Percentiles rank a stretch among this genome's conserved stretches.
Conservation (phyloP, 2,888 invertebrate species). For the Caenorhabditis sp. region DNA sequence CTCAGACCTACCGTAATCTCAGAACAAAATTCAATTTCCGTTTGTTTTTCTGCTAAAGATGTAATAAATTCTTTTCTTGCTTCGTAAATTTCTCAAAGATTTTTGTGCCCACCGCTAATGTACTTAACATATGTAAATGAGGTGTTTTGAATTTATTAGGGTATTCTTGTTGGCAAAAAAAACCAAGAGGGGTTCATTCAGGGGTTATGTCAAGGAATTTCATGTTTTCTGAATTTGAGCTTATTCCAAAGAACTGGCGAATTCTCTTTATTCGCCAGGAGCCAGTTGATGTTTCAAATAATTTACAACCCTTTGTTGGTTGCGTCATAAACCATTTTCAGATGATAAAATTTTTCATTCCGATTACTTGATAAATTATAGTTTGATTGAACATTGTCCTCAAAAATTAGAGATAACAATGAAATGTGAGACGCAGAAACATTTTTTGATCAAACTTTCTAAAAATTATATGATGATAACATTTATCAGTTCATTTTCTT, state of each 20-base stretch:
- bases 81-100: not conserved
- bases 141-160: not conserved
- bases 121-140: not conserved
- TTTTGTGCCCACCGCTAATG: not conserved
- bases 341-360: not conserved
- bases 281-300: no score
- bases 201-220: no score
- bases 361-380: not conserved
- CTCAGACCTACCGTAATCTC: not conserved
- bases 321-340: no score
- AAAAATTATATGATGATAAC: not conserved
- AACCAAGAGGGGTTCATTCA: not conserved
- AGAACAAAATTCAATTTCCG: not conserved
- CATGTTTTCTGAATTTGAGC: no score
- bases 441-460: not conserved
- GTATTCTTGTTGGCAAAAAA: not conserved
- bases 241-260: no score
- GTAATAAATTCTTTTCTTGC: constrained; percentile 1
- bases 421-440: not conserved
- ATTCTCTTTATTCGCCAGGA: no score
- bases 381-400: not conserved
- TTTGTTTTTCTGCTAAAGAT: not conserved
- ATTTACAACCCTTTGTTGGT: no score
- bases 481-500: not conserved
- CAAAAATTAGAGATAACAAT: not conserved